phyloP scores from a whole-genome alignment of 2,113 vertebrate species.

The Marcusenius ussheri region DNA sequence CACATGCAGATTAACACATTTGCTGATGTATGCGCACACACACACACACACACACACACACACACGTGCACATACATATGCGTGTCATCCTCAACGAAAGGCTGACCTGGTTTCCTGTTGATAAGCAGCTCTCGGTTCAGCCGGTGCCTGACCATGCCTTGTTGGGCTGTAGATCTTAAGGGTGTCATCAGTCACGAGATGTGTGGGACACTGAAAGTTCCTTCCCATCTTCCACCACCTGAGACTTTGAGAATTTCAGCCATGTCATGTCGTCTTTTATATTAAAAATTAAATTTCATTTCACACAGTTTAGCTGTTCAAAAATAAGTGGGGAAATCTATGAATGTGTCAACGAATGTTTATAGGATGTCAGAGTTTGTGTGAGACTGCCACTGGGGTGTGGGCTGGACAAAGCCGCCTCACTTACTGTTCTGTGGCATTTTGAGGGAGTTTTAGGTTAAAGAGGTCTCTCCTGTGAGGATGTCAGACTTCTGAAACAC shows the following conservation, averaged over 20 bases:
- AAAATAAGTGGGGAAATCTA: background rate
- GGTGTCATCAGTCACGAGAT: background rate
- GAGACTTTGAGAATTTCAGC: background rate
- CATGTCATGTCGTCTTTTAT: background rate
- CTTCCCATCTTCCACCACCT: background rate
- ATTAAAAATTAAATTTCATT: background rate
- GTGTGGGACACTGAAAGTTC: background rate
- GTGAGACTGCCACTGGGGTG: background rate
- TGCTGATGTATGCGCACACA: background rate
- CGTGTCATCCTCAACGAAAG: background rate
- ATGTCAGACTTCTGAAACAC: background rate
- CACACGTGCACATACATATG: background rate
- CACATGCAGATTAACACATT: background rate
- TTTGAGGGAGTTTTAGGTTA: background rate
- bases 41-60: background rate
- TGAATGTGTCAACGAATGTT: slow-evolving; percentile 7
- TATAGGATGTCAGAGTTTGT: background rate
- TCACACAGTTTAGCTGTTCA: background rate
- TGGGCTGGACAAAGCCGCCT: background rate
- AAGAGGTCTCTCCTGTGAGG: background rate
- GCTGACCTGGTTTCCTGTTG: background rate
- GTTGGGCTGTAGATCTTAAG: background rate
- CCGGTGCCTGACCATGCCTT: background rate
- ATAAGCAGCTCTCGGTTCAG: background rate
- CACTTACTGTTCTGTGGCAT: background rate